phyloP scores from a whole-genome alignment of 2,888 invertebrate species.

The Caenorhabditis zanzibari region DNA sequence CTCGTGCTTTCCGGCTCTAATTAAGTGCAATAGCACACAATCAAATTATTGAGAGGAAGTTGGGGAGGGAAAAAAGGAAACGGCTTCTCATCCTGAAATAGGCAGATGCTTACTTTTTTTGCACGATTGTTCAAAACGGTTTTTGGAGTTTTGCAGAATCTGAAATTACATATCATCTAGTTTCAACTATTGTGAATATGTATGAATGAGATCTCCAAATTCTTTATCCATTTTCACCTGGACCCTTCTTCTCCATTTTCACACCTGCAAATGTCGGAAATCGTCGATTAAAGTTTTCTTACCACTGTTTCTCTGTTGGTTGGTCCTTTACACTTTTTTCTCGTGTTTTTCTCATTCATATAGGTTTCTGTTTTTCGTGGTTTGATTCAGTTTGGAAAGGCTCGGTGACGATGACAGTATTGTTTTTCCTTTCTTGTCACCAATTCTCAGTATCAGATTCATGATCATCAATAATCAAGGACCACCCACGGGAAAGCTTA shows the following conservation, averaged over 20 bases:
- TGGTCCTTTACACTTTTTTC: neutral
- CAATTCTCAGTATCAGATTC: no score
- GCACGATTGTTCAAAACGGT: constrained; percentile 6
- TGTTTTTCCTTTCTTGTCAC: no score
- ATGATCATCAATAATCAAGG: no score
- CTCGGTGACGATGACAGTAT: no score
- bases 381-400: neutral
- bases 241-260: constrained; percentile 1
- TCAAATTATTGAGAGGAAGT: constrained; percentile 49
- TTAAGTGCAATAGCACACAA: constrained; percentile 46
- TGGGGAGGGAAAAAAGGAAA: neutral
- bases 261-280: constrained; percentile 26
- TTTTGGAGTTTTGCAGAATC: neutral
- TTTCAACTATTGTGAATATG: neutral
- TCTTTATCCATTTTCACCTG: constrained; percentile 1
- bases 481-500: no score
- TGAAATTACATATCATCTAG: neutral
- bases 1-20: constrained; percentile 34
- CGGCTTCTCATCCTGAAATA: constrained; percentile 23
- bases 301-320: constrained; percentile 43
- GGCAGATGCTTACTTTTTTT: constrained; percentile 9
- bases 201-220: neutral
- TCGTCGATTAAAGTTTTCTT: constrained; percentile 42
- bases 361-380: neutral
- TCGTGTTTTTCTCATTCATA: constrained; percentile 10